Evolutionary conservation across 2,888 invertebrate genomes (phyloP), one percentile per base, ranked within the genome.

Genomic region (Patella caerulea): DNA sequence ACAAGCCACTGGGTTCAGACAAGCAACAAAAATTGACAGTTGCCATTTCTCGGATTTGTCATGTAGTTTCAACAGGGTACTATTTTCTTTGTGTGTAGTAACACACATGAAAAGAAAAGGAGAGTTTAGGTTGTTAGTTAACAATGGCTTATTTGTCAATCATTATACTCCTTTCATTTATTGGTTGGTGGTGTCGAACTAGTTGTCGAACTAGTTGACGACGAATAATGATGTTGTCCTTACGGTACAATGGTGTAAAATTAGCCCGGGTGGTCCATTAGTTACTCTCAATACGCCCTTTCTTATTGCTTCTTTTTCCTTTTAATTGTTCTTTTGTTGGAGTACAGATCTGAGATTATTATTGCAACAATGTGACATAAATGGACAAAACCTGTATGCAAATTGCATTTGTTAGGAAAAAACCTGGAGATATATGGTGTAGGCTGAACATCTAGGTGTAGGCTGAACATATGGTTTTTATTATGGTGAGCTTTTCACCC

Each of bases 11-110:
- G 45, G 45, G 45, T 45, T 45, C 45, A 45, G 45, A 45, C 45
- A 45, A 45, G 45, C 45, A 45, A 45, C 45, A 45, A 45, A 45
- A 45, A 45, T 45, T 45, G 7, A 45, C 45, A 45, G 45, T 45
- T 45, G 45, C 45, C 45, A 45, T 45, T 45, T 45, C 45, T 45
- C 9, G 45, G 45, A 45, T 45, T 45, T 45, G 45, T 45, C 45
- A 45, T 45, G 45, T 45, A 9, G 45, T 45, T 45, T 45, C 45
- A 45, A 45, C 45, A 45, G 9, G 65, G 65, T 24, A 65, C 65
- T 65, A 65, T 65, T 65, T 65, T 65, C 65, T 65, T 65, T 65
- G 19, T 65, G 19, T 65, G 65, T 65, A 65, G 19, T 19, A 19
- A 65, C 11, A 65, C 24, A 65, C 45, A 45, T 45, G 5, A 12